Conservation (phyloP, 2,113 vertebrate genomes). For the Eira barbara region DNA sequence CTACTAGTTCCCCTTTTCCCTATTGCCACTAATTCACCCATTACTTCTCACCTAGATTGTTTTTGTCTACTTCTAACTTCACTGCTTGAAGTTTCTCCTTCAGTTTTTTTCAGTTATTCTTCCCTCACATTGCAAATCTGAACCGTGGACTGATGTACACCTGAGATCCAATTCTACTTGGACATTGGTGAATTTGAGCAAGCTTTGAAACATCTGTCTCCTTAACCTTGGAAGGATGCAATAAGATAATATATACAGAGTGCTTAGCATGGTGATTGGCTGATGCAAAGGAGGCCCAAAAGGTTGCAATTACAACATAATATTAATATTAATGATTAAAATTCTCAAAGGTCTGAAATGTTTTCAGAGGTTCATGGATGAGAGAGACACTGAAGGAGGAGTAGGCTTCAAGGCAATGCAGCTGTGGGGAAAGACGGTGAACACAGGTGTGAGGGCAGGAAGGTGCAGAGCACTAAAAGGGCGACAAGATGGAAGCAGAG, state of each 20-base stretch:
- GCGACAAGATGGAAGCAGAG: neutral
- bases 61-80: neutral
- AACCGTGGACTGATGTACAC: neutral
- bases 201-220: neutral
- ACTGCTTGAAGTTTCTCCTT: neutral
- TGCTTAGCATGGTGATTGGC: fast-evolving
- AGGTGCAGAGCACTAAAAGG: neutral
- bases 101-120: neutral
- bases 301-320: neutral
- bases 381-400: neutral
- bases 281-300: too few species aligned
- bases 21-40: neutral
- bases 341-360: neutral
- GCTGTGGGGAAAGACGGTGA: neutral
- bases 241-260: neutral
- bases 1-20: neutral
- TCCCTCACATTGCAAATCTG: neutral
- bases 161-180: neutral
- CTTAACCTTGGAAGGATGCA: neutral
- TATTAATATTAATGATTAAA: neutral
- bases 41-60: neutral
- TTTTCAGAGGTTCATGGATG: neutral
- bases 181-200: neutral
- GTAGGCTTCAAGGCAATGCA: neutral
- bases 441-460: neutral